Evolutionary conservation across 2,113 vertebrate genomes (phyloP).

Genomic region (Reinhardtius hippoglossoides): DNA sequence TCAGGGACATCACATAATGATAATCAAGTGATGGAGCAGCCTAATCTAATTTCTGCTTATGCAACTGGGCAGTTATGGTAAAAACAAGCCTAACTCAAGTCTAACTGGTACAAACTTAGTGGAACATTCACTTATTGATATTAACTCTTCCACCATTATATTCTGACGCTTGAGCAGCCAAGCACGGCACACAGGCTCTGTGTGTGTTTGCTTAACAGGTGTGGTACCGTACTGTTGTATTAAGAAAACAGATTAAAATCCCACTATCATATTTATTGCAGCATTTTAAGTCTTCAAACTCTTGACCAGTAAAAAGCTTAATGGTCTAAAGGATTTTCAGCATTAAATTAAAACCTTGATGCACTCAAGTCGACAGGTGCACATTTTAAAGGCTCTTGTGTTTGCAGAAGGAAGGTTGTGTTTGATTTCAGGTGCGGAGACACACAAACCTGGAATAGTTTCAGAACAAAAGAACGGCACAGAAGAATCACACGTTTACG

Average conservation of each 20-base stretch:
- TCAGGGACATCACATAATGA: constrained; percentile 47
- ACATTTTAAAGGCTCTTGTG: constrained; percentile 10
- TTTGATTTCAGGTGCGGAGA: constrained; percentile 19
- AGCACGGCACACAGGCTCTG: neutral
- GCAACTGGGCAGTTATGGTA: constrained; percentile 20
- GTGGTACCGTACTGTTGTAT: constrained; percentile 11
- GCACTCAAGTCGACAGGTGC: constrained; percentile 21
- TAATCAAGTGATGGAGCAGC: constrained; percentile 3
- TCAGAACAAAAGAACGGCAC: too few relatives aligned
- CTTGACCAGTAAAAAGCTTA: neutral
- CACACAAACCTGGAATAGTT: constrained; percentile 1
- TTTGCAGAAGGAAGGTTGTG: constrained; percentile 42
- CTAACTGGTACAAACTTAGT: neutral
- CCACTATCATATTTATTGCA: neutral
- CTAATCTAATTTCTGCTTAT: constrained; percentile 64
- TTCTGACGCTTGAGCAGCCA: neutral
- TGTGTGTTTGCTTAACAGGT: constrained; percentile 53
- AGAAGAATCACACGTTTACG: neutral
- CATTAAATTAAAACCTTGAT: neutral
- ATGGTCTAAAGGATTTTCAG: neutral
- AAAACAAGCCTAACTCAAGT: constrained; percentile 34
- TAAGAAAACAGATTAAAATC: neutral
- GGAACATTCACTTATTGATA: neutral
- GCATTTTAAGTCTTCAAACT: neutral
- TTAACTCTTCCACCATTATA: constrained; percentile 22